A percentile compares a stretch with the other conserved stretches of the same genome.
These are phyloP conservation scores for Saturnia pavonia DNA, from an alignment of 2,888 invertebrate species.

Conservation along the genomic window DNA sequence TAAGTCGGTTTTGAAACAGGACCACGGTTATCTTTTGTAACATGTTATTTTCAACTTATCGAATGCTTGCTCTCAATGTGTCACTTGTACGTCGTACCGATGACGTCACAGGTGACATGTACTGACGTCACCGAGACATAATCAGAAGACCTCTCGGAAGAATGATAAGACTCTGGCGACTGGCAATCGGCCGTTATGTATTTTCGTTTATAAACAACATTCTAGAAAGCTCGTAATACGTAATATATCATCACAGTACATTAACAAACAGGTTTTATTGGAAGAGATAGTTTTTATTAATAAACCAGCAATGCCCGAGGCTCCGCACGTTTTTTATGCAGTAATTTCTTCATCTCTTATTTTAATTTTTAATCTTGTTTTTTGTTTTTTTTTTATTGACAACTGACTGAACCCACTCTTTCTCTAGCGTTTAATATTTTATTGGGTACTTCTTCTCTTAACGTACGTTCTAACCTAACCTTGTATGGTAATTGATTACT, in stretches of 20 bases:
- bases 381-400: no score
- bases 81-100: neutral
- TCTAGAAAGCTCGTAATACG: neutral
- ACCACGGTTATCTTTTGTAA: neutral
- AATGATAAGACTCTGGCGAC: neutral
- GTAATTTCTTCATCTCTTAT: no score
- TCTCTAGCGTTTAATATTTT: no score
- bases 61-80: neutral
- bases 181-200: neutral
- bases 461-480: no score
- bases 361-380: no score
- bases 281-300: neutral
- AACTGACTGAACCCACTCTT: no score
- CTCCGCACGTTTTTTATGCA: neutral
- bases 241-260: neutral
- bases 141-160: neutral
- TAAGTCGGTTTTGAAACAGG: no score
- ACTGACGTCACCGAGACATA: neutral
- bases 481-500: no score
- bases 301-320: neutral
- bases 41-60: neutral
- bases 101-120: neutral
- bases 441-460: no score
- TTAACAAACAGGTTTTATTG: neutral
- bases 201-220: conserved; percentile 10